Conservation (phyloP, 2,113 vertebrate genomes). For the Rhegmatorhina hoffmannsi region DNA sequence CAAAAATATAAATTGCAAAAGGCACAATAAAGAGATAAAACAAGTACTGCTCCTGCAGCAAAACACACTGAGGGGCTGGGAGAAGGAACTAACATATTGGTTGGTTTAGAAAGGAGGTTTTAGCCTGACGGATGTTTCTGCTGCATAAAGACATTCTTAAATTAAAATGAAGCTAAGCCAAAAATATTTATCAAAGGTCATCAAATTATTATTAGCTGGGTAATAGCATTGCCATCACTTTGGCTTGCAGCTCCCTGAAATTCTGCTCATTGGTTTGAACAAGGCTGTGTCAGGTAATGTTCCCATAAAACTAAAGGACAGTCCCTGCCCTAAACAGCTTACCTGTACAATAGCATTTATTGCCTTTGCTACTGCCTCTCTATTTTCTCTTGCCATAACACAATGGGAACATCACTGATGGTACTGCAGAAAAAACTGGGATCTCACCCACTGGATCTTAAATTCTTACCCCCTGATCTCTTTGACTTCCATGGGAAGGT, state of each 20-base stretch:
- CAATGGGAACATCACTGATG: background rate
- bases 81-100: background rate
- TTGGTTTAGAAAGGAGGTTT: background rate
- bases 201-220: constrained; percentile 20
- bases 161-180: constrained; percentile 50
- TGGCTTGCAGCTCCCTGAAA: constrained; percentile 2
- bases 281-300: constrained; percentile 46
- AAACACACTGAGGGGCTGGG: background rate
- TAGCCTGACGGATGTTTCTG: constrained; percentile 19
- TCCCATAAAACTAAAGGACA: constrained; percentile 58
- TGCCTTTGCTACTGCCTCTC: constrained; percentile 27
- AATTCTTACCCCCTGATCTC: background rate
- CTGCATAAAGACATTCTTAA: background rate
- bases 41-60: background rate
- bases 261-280: background rate
- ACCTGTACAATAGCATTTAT: constrained; percentile 16
- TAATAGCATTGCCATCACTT: background rate
- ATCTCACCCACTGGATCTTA: background rate
- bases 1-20: background rate
- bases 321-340: constrained; percentile 47
- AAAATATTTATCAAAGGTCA: constrained; percentile 53
- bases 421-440: background rate
- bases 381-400: constrained; percentile 9
- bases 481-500: background rate
- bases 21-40: background rate